Percentiles rank a stretch among this genome's conserved stretches.
These are phyloP conservation scores for Drosophila hydei DNA, from an alignment of 1,140 invertebrate species.

Conservation along the genomic window DNA sequence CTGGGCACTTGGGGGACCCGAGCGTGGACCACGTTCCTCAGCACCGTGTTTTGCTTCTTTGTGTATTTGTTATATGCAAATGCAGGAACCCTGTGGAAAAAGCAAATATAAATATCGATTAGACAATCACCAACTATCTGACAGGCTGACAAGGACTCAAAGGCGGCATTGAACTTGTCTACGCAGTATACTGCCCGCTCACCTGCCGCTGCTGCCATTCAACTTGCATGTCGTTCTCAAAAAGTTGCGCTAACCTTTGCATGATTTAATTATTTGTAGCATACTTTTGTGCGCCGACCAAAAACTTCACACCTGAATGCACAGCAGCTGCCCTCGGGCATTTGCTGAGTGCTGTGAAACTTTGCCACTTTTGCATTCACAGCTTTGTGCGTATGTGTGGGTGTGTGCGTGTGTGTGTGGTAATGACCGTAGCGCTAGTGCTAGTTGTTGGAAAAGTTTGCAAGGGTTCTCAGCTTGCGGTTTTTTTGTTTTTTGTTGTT, in stretches of 20 bases:
- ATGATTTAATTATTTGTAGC: constrained; percentile 81
- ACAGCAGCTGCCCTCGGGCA: constrained; percentile 31
- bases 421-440: constrained; percentile 9
- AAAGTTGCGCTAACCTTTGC: constrained; percentile 62
- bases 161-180: constrained; percentile 72
- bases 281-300: constrained; percentile 72
- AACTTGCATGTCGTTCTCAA: constrained; percentile 38
- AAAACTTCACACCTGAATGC: constrained; percentile 78
- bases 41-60: constrained; percentile 16
- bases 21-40: constrained; percentile 16
- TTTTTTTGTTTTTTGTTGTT: constrained; percentile 33
- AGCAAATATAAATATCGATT: constrained; percentile 74
- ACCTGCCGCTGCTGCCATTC: background rate
- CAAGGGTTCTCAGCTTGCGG: constrained; percentile 41
- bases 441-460: constrained; percentile 61
- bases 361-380: constrained; percentile 75
- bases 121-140: constrained; percentile 70
- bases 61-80: constrained; percentile 57
- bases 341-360: constrained; percentile 56
- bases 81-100: constrained; percentile 37
- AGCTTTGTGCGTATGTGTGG: constrained; percentile 24
- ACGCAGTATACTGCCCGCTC: constrained; percentile 1
- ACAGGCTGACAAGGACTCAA: constrained; percentile 66
- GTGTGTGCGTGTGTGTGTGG: constrained; percentile 2
- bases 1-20: constrained; percentile 24